Percentiles rank a stretch among this genome's conserved stretches.
Conservation (phyloP, 37 sponge, comb jelly and placozoan genomes). For the Agelas oroides region DNA sequence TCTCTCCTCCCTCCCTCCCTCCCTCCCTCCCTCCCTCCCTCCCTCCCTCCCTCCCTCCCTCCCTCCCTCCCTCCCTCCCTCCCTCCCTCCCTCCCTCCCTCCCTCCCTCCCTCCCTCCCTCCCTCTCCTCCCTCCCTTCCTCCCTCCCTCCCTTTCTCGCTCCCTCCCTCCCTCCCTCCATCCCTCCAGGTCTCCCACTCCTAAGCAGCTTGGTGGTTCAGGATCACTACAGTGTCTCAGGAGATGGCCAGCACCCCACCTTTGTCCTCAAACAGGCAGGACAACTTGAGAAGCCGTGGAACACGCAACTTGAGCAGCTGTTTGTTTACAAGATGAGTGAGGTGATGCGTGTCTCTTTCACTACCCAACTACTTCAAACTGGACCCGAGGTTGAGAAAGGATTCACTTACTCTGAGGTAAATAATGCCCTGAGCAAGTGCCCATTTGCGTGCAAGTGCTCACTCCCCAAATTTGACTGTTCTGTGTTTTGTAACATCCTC, state of each 20-base stretch:
- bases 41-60: no score
- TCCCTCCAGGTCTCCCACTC: conserved; percentile 50
- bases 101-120: no score
- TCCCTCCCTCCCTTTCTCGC: no score
- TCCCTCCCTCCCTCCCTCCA: no score
- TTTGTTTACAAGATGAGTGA: conserved; percentile 71
- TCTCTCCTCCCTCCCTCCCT: not conserved
- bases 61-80: no score
- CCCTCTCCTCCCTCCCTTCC: no score
- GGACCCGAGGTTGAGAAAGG: conserved; percentile 43
- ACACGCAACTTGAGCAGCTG: conserved; percentile 49
- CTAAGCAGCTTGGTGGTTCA: conserved; percentile 60
- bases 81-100: no score
- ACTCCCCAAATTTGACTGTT: no score
- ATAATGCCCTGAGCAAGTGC: no score
- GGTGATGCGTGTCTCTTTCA: conserved; percentile 52
- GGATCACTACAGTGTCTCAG: conserved; percentile 53
- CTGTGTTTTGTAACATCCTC: no score
- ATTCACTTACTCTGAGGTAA: conserved; percentile 26
- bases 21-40: not conserved
- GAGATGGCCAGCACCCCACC: conserved; percentile 33
- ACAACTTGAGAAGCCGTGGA: conserved; percentile 13
- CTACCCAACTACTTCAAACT: conserved; percentile 36
- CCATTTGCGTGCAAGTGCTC: no score
- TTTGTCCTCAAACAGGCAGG: conserved; percentile 1